Evolutionary conservation across 1,140 invertebrate genomes (phyloP), one percentile per base, ranked within the genome.

Genomic region (Eufriesea mexicana): DNA sequence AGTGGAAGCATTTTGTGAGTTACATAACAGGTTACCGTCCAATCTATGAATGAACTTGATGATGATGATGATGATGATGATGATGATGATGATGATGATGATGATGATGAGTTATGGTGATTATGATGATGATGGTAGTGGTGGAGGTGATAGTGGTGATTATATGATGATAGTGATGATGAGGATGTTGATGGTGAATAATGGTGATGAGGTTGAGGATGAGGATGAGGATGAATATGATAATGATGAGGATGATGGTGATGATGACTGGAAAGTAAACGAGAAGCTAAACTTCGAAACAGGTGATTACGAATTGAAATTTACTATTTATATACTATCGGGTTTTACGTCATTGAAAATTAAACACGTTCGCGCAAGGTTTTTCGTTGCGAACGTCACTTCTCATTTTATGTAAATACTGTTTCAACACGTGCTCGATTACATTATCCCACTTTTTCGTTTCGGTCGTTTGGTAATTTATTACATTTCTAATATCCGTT

Each of bases 251-350:
- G 62, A 83, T 55, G 81, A 79, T 74, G 64, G 86, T 75, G 74
- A 83, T 76, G 80, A 79, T 87, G 76, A 79, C 75, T 82, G 74
- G 83, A 2, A 84, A 81, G 81, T 86, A 73, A 55, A 84, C 84
- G 80, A 86, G 76, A 87, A 59, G 23, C 82, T 79, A 73, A 86
- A 68, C 77, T 74, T 82, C 78, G 47, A 62, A 84, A 88, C 86
- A 88, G 86, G 86, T 88, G 86, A 88, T 62, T 88, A 87, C 85
- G 28, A 80, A 61, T 66, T 86, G 82, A 84, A 73, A 73, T 80
- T 79, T 87, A 88, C 49, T 86, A 84, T 59, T 84, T 84, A 84
- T 47, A 81, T 87, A 81, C 28, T 64, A 62, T 70, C 42, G 47
- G 59, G 42, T 59, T 85, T 66, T 83, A 28, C 45, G 28, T 66